A percentile compares a stretch with the other conserved stretches of the same genome.
Conservation (phyloP, 2,113 vertebrate genomes). For the Podarcis cretensis region DNA sequence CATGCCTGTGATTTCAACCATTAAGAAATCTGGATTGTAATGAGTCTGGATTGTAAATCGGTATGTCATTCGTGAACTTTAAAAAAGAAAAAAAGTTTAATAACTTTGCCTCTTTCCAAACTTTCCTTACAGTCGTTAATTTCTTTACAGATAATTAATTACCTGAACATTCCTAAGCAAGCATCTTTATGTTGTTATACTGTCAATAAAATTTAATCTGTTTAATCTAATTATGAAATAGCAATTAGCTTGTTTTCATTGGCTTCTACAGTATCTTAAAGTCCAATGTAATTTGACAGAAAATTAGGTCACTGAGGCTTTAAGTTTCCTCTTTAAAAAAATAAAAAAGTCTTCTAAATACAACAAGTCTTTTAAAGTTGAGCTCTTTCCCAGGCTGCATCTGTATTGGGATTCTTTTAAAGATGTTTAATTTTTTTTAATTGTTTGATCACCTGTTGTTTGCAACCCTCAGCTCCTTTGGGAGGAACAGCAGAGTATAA, state of each 20-base stretch:
- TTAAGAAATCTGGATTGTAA: background rate
- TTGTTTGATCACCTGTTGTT: no score
- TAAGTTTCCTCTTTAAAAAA: conserved; percentile 10
- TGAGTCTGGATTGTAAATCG: background rate
- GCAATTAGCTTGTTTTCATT: conserved; percentile 48
- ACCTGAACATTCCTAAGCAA: conserved; percentile 35
- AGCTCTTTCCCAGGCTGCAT: no score
- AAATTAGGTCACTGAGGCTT: conserved; percentile 39
- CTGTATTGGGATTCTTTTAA: background rate
- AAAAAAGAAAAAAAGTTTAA: conserved; percentile 3
- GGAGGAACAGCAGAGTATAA: no score
- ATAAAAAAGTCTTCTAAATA: background rate
- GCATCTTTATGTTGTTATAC: conserved; percentile 26
- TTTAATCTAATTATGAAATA: conserved; percentile 48
- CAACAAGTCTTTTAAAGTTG: no score
- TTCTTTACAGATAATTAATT: conserved; percentile 30
- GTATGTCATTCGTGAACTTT: background rate
- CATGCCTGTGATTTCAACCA: fast-evolving
- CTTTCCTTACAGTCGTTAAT: conserved; percentile 2
- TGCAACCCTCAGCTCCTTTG: no score
- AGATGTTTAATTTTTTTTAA: background rate
- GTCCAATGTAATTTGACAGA: conserved; percentile 26
- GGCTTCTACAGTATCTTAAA: conserved; percentile 22
- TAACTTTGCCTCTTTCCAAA: conserved; percentile 4
- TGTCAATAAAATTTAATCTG: conserved; percentile 42